A percentile compares a stretch with the other conserved stretches of the same genome.
These are phyloP conservation scores for Bothrops jararaca DNA, from an alignment of 2,113 vertebrate genomes.

Conservation along the genomic window DNA sequence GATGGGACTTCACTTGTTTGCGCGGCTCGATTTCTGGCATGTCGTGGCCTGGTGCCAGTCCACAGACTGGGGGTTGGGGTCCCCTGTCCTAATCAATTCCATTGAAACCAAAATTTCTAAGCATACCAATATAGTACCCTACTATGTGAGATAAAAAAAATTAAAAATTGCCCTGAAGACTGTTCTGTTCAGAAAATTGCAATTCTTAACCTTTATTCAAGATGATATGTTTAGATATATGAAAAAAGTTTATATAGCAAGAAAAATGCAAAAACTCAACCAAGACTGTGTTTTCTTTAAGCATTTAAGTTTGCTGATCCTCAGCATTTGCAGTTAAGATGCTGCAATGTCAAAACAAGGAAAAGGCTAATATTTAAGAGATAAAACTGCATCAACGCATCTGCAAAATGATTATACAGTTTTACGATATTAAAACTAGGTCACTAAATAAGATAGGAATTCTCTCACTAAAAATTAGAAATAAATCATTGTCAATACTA, in stretches of 20 bases:
- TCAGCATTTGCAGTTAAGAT: not conserved
- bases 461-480: constrained; percentile 10
- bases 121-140: too few relatives aligned
- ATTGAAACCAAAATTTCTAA: too few relatives aligned
- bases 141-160: too few relatives aligned
- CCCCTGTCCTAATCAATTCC: not conserved
- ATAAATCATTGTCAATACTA: not conserved
- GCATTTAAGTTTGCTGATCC: not conserved
- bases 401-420: not conserved
- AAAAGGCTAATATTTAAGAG: not conserved
- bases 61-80: not conserved
- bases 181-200: not conserved
- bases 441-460: not conserved
- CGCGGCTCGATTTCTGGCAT: not conserved
- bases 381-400: not conserved
- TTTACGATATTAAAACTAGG: not conserved
- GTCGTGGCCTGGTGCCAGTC: not conserved
- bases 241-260: not conserved
- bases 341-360: constrained; percentile 14
- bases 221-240: not conserved
- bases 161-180: not conserved
- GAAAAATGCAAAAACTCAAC: not conserved
- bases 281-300: not conserved
- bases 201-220: not conserved
- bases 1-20: not conserved